Base-by-base conservation (phyloP, 2,797 vertebrate genomes). In the Cyclura pinguis region DNA sequence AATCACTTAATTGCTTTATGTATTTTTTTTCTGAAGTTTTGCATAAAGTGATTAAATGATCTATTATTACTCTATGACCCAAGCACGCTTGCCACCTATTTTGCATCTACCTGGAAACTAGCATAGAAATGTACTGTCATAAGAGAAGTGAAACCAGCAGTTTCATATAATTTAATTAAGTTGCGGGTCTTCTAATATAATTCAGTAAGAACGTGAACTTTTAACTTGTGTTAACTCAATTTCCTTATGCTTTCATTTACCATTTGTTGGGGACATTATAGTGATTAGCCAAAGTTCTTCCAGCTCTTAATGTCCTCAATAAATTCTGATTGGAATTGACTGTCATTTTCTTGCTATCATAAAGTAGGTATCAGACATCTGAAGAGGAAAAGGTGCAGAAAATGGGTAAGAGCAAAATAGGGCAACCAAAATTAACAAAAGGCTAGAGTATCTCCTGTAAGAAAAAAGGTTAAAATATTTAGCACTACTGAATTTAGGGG, bases 251-350 rank as follows among this genome's bases (percentile, higher is more conserved):
- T 97, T 98, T 97, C 97, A 98, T 97, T 98, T 97, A 97, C 96
- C 97, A 98, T 98, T 98, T 97, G 96, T 97, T 97, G 96, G 96
- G 96, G 97, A 97, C 97, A 97, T 97, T 97, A 97, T 84, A 95
- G 95, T 97, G 97, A 98, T 98, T 97, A 97, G 97, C 95, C 96
- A 96, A 97, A 97, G 96, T 96, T 94, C 94, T 98, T 98, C 96
- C 96, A 98, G 96, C 95, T 96, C 95, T 95, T 98, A 97, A 98
- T 97, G 97, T 97, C 96, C 97, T 95, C 95, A 96, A 97, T 98
- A 97, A 98, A 98, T 98, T 97, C 96, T 96, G 95, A 93, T 97
- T 97, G 97, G 97, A 98, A 98, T 98, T 97, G 97, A 97, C 96
- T 97, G 97, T 97, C 97, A 97, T 95, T 97, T 96, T 97, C 96